Conservation (phyloP, 2,113 vertebrate genomes). For the Rhea pennata region DNA sequence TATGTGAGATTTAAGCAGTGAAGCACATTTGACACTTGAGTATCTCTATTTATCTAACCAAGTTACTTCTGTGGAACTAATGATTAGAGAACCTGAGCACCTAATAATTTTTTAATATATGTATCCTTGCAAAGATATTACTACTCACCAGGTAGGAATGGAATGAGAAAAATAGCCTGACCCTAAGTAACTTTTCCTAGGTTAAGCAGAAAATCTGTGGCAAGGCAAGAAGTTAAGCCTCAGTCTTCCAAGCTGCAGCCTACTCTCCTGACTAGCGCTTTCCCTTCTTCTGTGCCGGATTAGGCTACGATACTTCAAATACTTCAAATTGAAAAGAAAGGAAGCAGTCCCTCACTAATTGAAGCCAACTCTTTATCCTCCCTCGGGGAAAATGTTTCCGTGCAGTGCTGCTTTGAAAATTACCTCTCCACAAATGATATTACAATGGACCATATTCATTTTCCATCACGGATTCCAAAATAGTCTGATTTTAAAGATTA, state of each 20-base stretch:
- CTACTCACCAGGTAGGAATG: not conserved
- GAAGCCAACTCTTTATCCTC: constrained; percentile 66
- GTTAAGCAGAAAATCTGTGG: not conserved
- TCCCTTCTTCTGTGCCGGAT: not conserved
- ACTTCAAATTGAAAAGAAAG: constrained; percentile 55
- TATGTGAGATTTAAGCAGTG: constrained; percentile 16
- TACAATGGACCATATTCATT: constrained; percentile 44
- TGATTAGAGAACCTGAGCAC: constrained; percentile 25
- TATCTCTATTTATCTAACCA: constrained; percentile 53
- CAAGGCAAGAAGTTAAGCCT: not conserved
- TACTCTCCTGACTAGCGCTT: not conserved
- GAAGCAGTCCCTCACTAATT: constrained; percentile 58
- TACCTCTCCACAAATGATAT: constrained; percentile 55
- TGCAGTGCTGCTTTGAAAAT: constrained; percentile 59
- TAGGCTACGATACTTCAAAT: constrained; percentile 1
- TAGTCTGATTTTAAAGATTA: constrained; percentile 41
- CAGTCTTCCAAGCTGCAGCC: not conserved
- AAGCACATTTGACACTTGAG: constrained; percentile 43
- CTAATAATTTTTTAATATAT: constrained; percentile 34
- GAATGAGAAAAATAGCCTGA: not conserved
- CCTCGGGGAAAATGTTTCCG: constrained; percentile 49
- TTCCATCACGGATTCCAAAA: constrained; percentile 35
- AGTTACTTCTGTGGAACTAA: constrained; percentile 45
- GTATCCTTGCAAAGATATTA: constrained; percentile 10
- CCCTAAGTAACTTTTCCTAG: constrained; percentile 8